A percentile compares a stretch with the other conserved stretches of the same genome.
phyloP scores from a whole-genome alignment of 2,113 vertebrate genomes.

The Pimephales promelas region DNA sequence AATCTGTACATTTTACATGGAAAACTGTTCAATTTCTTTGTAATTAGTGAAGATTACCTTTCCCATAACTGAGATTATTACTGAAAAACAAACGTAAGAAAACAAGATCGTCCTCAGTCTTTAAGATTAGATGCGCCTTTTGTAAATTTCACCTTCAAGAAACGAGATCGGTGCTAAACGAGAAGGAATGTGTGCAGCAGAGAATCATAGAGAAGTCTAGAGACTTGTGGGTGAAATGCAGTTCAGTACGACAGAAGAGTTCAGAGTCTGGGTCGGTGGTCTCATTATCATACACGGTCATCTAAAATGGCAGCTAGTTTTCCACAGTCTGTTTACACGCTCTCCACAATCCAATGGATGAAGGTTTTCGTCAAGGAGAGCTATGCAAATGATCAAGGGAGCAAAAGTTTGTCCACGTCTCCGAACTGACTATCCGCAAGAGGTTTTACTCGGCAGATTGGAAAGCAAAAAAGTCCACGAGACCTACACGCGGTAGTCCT shows the following conservation, averaged over 20 bases:
- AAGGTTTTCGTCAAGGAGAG: conserved; percentile 7
- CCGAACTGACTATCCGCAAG: conserved; percentile 11
- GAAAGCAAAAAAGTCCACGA: conserved; percentile 6
- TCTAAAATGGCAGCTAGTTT: conserved; percentile 55
- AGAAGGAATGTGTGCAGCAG: conserved; percentile 58
- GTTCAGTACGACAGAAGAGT: conserved; percentile 38
- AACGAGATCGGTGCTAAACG: conserved; percentile 46
- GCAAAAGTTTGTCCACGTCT: conserved; percentile 27
- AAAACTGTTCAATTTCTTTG: conserved; percentile 81
- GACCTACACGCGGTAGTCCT: conserved; percentile 25
- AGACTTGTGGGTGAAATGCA: conserved; percentile 44
- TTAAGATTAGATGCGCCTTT: conserved; percentile 38
- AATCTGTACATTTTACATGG: conserved; percentile 90
- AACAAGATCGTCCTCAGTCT: conserved; percentile 44
- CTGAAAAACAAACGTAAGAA: conserved; percentile 72
- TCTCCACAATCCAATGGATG: conserved; percentile 26
- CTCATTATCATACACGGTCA: conserved; percentile 44
- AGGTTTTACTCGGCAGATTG: background rate
- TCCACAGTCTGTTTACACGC: conserved; percentile 23
- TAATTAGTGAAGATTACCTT: conserved; percentile 77
- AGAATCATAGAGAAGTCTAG: conserved; percentile 41
- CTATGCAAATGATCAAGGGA: conserved; percentile 39
- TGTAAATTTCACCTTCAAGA: conserved; percentile 35
- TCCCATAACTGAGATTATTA: conserved; percentile 82
- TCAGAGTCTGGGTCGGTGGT: conserved; percentile 46